Percentiles rank a stretch among this genome's conserved stretches.
These are phyloP conservation scores for Trachelipus rathkii DNA, from an alignment of 1,140 invertebrate genomes.

Conservation along the genomic window DNA sequence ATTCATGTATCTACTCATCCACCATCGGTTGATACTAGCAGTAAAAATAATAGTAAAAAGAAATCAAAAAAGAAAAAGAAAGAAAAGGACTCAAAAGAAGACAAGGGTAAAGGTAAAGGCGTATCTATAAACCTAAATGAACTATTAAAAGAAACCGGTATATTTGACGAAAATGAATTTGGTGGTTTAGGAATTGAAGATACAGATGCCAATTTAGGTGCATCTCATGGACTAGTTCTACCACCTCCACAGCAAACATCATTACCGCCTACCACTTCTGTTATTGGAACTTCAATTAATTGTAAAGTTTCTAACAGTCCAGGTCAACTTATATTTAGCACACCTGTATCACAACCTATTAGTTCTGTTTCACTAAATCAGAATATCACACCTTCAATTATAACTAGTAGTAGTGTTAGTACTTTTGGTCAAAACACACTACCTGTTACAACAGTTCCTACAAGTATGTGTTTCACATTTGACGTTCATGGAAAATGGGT, in stretches of 20 bases:
- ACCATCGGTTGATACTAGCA: background rate
- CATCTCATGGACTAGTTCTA: background rate
- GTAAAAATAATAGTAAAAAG: constrained; percentile 25
- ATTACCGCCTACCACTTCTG: background rate
- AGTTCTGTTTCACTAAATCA: background rate
- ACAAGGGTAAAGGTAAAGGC: constrained; percentile 23
- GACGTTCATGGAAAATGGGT: background rate
- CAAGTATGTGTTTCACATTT: constrained; percentile 2
- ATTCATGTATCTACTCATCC: background rate
- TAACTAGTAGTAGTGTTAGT: background rate
- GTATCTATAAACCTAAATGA: constrained; percentile 26
- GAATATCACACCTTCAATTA: background rate
- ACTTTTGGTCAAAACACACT: background rate
- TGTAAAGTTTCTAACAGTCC: background rate
- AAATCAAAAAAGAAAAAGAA: constrained; percentile 29
- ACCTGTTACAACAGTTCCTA: background rate
- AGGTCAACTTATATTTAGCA: background rate
- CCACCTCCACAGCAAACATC: background rate
- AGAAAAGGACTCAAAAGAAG: constrained; percentile 29
- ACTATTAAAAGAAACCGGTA: constrained; percentile 28
- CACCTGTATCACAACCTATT: background rate
- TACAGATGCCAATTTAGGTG: background rate
- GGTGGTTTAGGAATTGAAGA: constrained; percentile 17
- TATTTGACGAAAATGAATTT: constrained; percentile 29
- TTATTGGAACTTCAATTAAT: background rate